Evolutionary conservation across 2,797 vertebrate species (phyloP).

Genomic region (Acestrorhynchus altus): DNA sequence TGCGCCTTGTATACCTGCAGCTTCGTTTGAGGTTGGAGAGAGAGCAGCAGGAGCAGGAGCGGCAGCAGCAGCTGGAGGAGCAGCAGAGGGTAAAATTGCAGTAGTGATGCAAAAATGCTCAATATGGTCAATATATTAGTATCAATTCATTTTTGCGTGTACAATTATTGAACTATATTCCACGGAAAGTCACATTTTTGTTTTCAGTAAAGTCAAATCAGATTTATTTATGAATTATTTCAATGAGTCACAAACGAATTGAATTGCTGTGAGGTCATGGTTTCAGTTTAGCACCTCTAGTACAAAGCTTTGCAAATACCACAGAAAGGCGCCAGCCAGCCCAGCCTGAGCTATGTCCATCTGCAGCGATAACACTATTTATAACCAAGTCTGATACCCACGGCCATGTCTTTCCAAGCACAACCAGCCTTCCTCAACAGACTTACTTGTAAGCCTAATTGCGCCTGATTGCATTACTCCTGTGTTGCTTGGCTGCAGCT

Average conservation of each 20-base stretch:
- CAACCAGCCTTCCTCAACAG: slow-evolving; percentile 33
- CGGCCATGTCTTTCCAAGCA: slow-evolving; percentile 24
- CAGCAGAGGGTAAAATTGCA: slow-evolving; percentile 68
- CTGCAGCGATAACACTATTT: slow-evolving; percentile 37
- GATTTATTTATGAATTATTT: background rate
- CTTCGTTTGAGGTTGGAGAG: slow-evolving; percentile 59
- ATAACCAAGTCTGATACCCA: slow-evolving; percentile 31
- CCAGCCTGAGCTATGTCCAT: background rate
- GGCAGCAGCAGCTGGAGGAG: slow-evolving; percentile 67
- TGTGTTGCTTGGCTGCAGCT: slow-evolving; percentile 28
- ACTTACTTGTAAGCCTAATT: slow-evolving; percentile 41
- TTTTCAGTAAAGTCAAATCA: too few species aligned
- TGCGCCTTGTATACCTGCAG: slow-evolving; percentile 56
- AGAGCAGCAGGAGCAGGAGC: slow-evolving; percentile 68
- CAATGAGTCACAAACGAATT: background rate
- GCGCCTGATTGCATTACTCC: slow-evolving; percentile 21
- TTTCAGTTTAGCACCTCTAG: background rate
- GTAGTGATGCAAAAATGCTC: background rate
- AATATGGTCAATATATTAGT: too few species aligned
- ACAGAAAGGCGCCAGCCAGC: slow-evolving; percentile 25
- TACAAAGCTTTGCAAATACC: slow-evolving; percentile 27
- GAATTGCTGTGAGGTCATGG: background rate
- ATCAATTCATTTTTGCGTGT: too few species aligned
- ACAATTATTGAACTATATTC: too few species aligned
- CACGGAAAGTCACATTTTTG: too few species aligned